Base-by-base conservation (phyloP, 2,888 invertebrate species). In the Aporophyla nigra region DNA sequence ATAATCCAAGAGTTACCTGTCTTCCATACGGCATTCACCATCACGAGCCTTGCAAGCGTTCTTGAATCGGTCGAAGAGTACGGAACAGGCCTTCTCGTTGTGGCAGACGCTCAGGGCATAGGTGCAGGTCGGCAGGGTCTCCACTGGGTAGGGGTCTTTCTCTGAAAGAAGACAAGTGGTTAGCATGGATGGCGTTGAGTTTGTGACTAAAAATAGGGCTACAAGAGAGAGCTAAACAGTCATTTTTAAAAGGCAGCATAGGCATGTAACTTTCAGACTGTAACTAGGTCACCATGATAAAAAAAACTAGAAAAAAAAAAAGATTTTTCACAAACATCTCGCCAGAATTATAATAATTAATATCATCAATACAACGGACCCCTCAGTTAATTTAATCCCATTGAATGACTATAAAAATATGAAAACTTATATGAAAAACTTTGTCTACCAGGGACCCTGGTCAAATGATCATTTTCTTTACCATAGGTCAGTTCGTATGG, bases 121-220 rank as follows among this genome's bases (percentile, higher is more conserved):
- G 93, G 98, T 98, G 97, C 99, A 99, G 87, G 98, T 98, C 80
- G 98, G 98, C 93, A 99, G 97, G 77, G 98, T 98, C 94, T 99
- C 98, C 89, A 98, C 98, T 58, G 98, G 98, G 95, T 98, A 98
- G 78, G 98, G 98, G 97, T 99, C 99, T 97, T 98, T 98, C 92
- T 99, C 99, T 98, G 97, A 97, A 87, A 78, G n/a, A 76, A 62
- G 71, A 6, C 6, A 21, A 61, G 12, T 12, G 12, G 21, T 75
- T 24, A 49, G 46, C 16, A 24, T 21, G 27, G 27, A 27, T 10
- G 27, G 19, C 10, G 27, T 27, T 9, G 10, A 58, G 24, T 27
- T 9, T 58, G 58, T 58, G 16, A 7, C 16, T 58, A 6, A 14
- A 56, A 5, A 14, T 24, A 58, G 24, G 4, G 59, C 59, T 59